Base-by-base conservation (phyloP, 1,140 invertebrate species). In the Condylostylus longicornis region DNA sequence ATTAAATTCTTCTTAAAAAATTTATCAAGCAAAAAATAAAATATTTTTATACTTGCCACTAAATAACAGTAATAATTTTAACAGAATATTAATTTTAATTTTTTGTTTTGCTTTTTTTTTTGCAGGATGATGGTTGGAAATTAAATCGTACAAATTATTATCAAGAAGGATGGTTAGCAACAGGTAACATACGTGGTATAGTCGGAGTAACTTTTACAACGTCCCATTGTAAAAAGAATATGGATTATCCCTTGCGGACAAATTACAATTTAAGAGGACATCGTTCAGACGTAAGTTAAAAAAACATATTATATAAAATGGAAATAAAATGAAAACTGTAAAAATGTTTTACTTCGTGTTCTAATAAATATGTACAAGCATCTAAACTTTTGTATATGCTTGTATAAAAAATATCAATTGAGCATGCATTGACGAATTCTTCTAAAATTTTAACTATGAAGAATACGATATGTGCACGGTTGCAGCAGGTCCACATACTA, bases 201-300 rank as follows among this genome's bases (percentile, higher is more conserved):
- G 88, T 96, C 38, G 90, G 93, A 38, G 89, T 95, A 21, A 96
- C 90, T 22, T 96, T 93, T 64, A 95, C 91, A 19, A 87, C 88
- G 15, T 86, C 84, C 36, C 86, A 90, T 62, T 88, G 80, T 62
- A 78, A 80, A 45, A 78, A 79, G 49, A 72, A 75, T 39, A 74
- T 78, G 40, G 84, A 89, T 53, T 70, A 81, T 51, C 86, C 86
- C 4, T 64, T 77, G n/a, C 72, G 94, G 37, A 91, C 90, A 37
- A 98, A 98, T 64, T 98, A 96, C 65, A 98, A 98, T 66, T 70
- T 98, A 29, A 72, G 93, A 44, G 94, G 93, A 30, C 95, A 98
- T 65, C 74, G 91, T 53, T 88, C 87, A 43, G 87, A 96, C 68
- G 91, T 96, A 67, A 70, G 69, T 61, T 17, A 7, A 7, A 18